phyloP scores from a whole-genome alignment of 2,888 invertebrate species.

The Perdita meconis region DNA sequence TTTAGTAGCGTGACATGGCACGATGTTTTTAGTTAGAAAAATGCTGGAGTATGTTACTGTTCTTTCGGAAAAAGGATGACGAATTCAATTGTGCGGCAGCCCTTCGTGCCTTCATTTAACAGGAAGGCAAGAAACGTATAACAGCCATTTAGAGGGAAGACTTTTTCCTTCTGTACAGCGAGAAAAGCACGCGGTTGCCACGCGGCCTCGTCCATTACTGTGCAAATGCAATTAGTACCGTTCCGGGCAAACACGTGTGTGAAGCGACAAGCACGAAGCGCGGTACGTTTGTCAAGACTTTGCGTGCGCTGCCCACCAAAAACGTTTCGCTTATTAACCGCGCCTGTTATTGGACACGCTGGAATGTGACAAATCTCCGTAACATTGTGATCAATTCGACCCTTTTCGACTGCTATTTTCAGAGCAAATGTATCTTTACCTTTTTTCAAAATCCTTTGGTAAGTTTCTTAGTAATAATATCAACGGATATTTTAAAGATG shows the following conservation, averaged over 20 bases:
- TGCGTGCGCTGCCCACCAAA: constrained; percentile 49
- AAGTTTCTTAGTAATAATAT: too few relatives aligned
- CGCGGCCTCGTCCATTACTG: constrained; percentile 77
- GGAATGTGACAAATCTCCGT: constrained; percentile 30
- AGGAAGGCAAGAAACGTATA: constrained; percentile 45
- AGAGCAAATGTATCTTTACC: background rate
- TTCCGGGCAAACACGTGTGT: constrained; percentile 61
- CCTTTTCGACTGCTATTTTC: too few relatives aligned
- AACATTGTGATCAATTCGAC: constrained; percentile 14
- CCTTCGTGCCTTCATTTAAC: constrained; percentile 18
- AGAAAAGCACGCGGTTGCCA: constrained; percentile 60
- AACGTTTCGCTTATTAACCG: constrained; percentile 63
- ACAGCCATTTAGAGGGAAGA: constrained; percentile 36
- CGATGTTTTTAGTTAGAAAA: too few relatives aligned
- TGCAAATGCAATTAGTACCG: constrained; percentile 80
- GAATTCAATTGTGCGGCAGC: constrained; percentile 20
- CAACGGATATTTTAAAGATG: too few relatives aligned
- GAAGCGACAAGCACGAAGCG: constrained; percentile 57
- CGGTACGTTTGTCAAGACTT: constrained; percentile 57
- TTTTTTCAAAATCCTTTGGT: background rate
- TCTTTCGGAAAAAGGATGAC: constrained; percentile 10
- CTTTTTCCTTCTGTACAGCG: constrained; percentile 43
- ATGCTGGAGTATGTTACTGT: too few relatives aligned
- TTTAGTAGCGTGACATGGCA: too few relatives aligned
- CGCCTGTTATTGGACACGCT: constrained; percentile 1